Evolutionary conservation across 2,888 invertebrate species (phyloP).

Genomic region (Pseudococcus jackbeardsleyi): DNA sequence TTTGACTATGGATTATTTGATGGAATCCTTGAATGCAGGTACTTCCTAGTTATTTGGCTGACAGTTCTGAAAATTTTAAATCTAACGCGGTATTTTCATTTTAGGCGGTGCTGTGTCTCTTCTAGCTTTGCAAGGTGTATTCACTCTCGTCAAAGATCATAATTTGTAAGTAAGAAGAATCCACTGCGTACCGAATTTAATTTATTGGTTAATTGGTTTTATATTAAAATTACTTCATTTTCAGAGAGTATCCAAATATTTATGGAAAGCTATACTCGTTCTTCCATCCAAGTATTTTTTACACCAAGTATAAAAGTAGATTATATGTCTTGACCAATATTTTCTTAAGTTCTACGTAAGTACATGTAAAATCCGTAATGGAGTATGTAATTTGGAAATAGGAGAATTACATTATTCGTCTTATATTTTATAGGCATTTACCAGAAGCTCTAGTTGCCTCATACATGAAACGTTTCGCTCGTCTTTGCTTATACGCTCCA

Average conservation of each 20-base stretch:
- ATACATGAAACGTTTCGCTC: conserved; percentile 89
- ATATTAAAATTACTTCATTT: conserved; percentile 67
- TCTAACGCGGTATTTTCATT: conserved; percentile 62
- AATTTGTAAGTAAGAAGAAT: conserved; percentile 77
- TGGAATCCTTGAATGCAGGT: conserved; percentile 89
- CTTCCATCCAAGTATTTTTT: conserved; percentile 92
- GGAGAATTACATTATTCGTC: background rate
- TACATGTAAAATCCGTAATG: conserved; percentile 66
- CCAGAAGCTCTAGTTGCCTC: conserved; percentile 93
- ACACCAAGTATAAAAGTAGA: conserved; percentile 88
- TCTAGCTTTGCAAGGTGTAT: conserved; percentile 91
- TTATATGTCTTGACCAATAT: conserved; percentile 90
- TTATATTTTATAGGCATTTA: conserved; percentile 78
- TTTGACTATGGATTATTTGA: conserved; percentile 90
- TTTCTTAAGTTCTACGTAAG: conserved; percentile 92
- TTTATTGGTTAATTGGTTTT: no score
- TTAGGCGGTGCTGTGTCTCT: conserved; percentile 89
- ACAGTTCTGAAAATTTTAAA: no score
- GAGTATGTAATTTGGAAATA: background rate
- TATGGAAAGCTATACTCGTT: conserved; percentile 95
- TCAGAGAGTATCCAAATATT: conserved; percentile 92
- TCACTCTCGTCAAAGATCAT: conserved; percentile 88
- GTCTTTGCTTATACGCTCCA: conserved; percentile 86
- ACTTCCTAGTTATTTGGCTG: conserved; percentile 51
- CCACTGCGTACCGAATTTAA: background rate